Percentiles rank a stretch among this genome's conserved stretches.
Evolutionary conservation across 1,140 invertebrate species (phyloP).

Genomic region (Chironomus striatipennis): DNA sequence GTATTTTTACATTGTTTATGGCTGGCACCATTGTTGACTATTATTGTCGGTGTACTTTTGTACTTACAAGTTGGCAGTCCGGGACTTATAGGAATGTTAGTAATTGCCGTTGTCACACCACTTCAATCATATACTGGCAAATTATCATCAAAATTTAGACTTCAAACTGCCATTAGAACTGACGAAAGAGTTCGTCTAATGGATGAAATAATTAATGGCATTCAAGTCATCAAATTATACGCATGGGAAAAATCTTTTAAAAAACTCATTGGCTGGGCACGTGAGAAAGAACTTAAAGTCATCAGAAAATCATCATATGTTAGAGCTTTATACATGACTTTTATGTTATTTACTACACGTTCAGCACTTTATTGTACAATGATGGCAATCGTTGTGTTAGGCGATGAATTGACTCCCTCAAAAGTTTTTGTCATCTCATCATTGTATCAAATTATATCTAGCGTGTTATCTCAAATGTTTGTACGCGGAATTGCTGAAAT

Average conservation of each 20-base stretch:
- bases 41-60: constrained; percentile 54
- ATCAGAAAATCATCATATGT: constrained; percentile 58
- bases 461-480: constrained; percentile 61
- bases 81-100: constrained; percentile 57
- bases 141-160: constrained; percentile 52
- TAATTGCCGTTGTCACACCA: constrained; percentile 61
- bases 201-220: constrained; percentile 65
- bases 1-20: constrained; percentile 54
- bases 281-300: constrained; percentile 52
- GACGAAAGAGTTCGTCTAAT: constrained; percentile 68
- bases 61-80: constrained; percentile 54
- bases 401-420: constrained; percentile 46
- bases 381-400: constrained; percentile 44
- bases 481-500: constrained; percentile 57
- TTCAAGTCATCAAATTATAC: constrained; percentile 76
- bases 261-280: constrained; percentile 47
- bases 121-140: constrained; percentile 63
- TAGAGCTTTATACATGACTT: constrained; percentile 62
- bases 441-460: constrained; percentile 53
- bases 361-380: constrained; percentile 56
- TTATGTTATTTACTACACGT: constrained; percentile 59
- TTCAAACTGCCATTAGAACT: constrained; percentile 56
- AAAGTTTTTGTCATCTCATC: constrained; percentile 57
- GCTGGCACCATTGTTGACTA: constrained; percentile 54
- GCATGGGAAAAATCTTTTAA: constrained; percentile 67